Evolutionary conservation across 2,888 invertebrate species (phyloP), one percentile per base, ranked within the genome.

Genomic region (Nephrotoma appendiculata): DNA sequence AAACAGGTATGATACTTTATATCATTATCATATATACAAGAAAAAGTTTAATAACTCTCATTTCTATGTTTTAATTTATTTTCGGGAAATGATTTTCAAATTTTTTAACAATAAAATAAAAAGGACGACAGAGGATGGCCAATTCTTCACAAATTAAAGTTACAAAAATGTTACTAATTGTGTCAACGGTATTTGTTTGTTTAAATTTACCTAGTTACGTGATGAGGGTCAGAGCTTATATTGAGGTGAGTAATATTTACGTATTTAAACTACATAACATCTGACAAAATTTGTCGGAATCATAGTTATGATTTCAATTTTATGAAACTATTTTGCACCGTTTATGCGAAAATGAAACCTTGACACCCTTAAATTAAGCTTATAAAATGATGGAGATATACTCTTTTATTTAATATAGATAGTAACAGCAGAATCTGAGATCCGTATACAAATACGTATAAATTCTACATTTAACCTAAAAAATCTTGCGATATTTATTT

Each of bases 151-250:
- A 95, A 89, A 93, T 94, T 41, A 94, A 95, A 89, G 93, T 97
- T 88, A 97, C 96, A 52, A 95, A 95, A 89, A 97, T 97, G 96
- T 92, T 97, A 87, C 93, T 97, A 42, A 92, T 96, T 86, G 96
- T 97, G 0, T 97, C 97, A 1, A 94, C 95, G 0, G 95, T 95
- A 0, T 97, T 96, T 90, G 94, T 97, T 9, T 92, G 94, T 84
- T 93, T 97, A 86, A 97, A 97, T 91, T 90, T 96, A 87, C 96
- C 96, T 0, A 95, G 95, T 44, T 96, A 96, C 91, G 93, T 94
- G 86, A 93, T 96, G 91, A 92, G 96, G 87, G 92, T 95, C 43
- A 91, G 94, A 88, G 93, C 94, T 15, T 95, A 94, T 90, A 89
- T 90, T 87, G 92, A 93, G 91, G 94, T 95, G 92, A 91, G 91